Evolutionary conservation across 2,888 invertebrate species (phyloP), one percentile per base, ranked within the genome.

Genomic region (Ornithoptera alexandrae): DNA sequence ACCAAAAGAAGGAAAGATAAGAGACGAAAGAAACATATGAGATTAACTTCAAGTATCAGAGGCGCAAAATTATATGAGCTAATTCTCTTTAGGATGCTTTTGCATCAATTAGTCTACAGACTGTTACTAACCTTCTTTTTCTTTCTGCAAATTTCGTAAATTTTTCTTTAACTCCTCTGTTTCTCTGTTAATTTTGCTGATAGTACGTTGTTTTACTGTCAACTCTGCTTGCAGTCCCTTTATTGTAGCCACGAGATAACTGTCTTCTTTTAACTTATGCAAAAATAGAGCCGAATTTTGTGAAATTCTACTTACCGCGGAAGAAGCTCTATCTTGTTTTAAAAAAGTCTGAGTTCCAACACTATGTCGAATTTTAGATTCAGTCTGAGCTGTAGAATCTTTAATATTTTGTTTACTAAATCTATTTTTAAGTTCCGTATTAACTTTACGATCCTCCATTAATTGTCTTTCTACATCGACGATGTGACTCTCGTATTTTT

Each of bases 181-280:
- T 79, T 97, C 97, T 75, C 95, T 94, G 57, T 95, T 96, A 63
- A 97, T 89, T 74, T 96, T 95, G 53, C 93, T 91, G 72, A 96
- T 93, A 2, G 94, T 94, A 75, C 96, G 95, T 78, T 97, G 96
- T 83, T 96, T 96, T 50, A 94, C 94, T 5, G 95, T 93, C 65
- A 97, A 81, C 79, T 97, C 97, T 0, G 95, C 86, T 81, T 97
- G 96, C 79, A 97, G 88, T 3, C 96, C 96, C 72, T 97, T 94
- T 76, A 97, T 96, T 0, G 97, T 96, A 0, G 96, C 96, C 36
- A 97, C 85, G 62, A 97, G 90, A 88, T 97, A 96, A 50, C 95
- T 93, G 75, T 97, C 96, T 77, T 96, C 96, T 82, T 95, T 96
- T 8, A 93, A 81, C 72, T 93, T 92, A 67, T 89, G 89, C 56